Conservation (phyloP, 2,888 invertebrate species). For the Agrochola lychnidis region DNA sequence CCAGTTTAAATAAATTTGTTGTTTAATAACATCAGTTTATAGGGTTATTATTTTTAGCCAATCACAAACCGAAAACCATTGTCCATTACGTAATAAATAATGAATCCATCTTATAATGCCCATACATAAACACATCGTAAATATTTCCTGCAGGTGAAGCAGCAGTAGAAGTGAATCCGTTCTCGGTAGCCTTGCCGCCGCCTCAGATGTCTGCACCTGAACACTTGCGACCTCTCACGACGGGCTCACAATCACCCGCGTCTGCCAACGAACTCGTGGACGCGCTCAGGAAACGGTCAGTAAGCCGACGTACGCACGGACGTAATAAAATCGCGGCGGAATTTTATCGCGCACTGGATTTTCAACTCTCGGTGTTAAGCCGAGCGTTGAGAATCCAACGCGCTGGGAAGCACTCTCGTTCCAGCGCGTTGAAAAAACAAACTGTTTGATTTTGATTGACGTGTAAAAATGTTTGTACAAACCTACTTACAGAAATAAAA, state of each 20-base stretch:
- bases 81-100: not conserved
- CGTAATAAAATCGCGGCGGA: too few relatives aligned
- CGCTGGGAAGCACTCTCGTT: too few relatives aligned
- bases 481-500: too few relatives aligned
- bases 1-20: not conserved
- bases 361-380: too few relatives aligned
- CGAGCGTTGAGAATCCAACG: too few relatives aligned
- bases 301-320: too few relatives aligned
- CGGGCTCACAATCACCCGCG: conserved; percentile 69
- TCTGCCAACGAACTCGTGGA: conserved; percentile 75
- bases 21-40: not conserved
- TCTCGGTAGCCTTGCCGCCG: conserved; percentile 78
- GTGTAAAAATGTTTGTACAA: too few relatives aligned
- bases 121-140: not conserved
- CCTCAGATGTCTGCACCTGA: conserved; percentile 73
- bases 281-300: conserved; percentile 78
- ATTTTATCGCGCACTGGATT: too few relatives aligned
- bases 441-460: too few relatives aligned
- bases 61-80: not conserved
- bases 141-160: conserved; percentile 70
- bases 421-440: too few relatives aligned
- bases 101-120: not conserved
- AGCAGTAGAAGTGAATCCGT: conserved; percentile 82
- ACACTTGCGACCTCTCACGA: conserved; percentile 81
- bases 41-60: not conserved